Base-by-base conservation (phyloP, 1,140 invertebrate genomes). In the Drosophila virilis region DNA sequence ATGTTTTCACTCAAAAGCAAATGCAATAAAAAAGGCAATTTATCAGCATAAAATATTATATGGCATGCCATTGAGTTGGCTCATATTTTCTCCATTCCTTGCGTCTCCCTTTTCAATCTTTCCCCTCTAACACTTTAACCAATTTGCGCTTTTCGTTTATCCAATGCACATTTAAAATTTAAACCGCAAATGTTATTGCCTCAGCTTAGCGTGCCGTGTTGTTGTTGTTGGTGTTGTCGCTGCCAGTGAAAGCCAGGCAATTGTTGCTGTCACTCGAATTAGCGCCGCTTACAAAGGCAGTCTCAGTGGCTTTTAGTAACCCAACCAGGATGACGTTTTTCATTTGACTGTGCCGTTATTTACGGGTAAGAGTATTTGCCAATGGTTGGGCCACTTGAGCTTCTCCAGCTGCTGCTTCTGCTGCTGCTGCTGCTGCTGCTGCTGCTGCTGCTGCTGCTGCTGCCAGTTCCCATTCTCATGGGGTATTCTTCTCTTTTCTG, bases 41-140 rank as follows among this genome's bases (percentile, higher is more conserved):
- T 89, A 89, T 89, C 84, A 89, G 85, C 84, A 89, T 89, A 89
- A 89, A 89, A 89, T 89, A 89, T 89, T 89, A 89, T 89, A 89
- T 89, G 84, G 85, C 84, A 89, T 80, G 80, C 85, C 83, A 86
- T 86, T 86, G 80, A 90, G 84, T 84, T 65, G 71, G 74, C 83
- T 89, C 80, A 74, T 88, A 88, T 88, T 88, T 86, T 80, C 50
- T 45, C 5, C 46, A 28, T 28, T 28, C 22, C 22, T 28, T 28
- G 22, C 22, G 22, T 13, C 42, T 33, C 40, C 57, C 55, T 15
- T 57, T 51, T 46, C 35, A 32, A 40, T 61, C 35, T 32, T 9
- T 51, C 50, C 22, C 8, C 67, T 45, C 33, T 67, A 51, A 17
- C 45, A 17, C 66, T 57, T 78, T 74, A 59, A 37, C 57, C 77